Percentiles rank a stretch among this genome's conserved stretches.
phyloP scores from a whole-genome alignment of 30 jellyfish, hydroid and myxozoan species.

The Euphysa ruthae region DNA sequence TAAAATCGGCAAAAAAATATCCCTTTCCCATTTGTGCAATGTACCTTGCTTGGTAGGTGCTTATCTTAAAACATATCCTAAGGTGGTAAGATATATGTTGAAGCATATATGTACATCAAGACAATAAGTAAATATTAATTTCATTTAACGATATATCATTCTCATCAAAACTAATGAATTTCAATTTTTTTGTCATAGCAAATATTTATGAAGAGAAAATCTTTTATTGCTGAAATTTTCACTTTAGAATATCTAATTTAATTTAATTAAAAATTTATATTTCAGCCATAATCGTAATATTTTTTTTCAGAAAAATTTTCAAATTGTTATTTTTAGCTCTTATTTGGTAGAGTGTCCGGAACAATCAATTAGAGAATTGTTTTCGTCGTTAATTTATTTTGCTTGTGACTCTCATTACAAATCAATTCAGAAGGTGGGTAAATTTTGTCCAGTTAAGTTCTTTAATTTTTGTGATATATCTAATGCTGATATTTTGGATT shows the following conservation, averaged over 20 bases:
- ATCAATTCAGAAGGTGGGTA: not conserved
- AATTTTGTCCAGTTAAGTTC: not conserved
- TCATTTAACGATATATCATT: too few species aligned
- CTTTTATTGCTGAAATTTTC: not conserved
- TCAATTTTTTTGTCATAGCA: too few species aligned
- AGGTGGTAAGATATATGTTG: not conserved
- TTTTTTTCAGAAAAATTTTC: not conserved
- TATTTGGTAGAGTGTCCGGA: slow-evolving; percentile 55
- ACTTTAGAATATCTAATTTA: not conserved
- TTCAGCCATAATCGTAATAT: not conserved
- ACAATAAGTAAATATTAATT: too few species aligned
- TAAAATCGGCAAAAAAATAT: too few species aligned
- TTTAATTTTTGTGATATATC: too few species aligned
- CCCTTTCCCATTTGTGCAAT: not conserved
- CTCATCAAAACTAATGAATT: too few species aligned
- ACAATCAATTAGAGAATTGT: slow-evolving; percentile 7
- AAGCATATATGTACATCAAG: too few species aligned
- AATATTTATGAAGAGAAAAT: too few species aligned
- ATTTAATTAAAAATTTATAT: not conserved
- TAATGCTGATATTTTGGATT: too few species aligned
- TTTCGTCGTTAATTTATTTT: not conserved
- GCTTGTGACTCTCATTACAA: slow-evolving; percentile 6
- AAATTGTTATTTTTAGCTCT: slow-evolving; percentile 45
- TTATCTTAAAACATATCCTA: not conserved
- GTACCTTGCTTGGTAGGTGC: not conserved